Base-by-base conservation (phyloP, 2,888 invertebrate genomes). In the Megastigmus dorsalis region DNA sequence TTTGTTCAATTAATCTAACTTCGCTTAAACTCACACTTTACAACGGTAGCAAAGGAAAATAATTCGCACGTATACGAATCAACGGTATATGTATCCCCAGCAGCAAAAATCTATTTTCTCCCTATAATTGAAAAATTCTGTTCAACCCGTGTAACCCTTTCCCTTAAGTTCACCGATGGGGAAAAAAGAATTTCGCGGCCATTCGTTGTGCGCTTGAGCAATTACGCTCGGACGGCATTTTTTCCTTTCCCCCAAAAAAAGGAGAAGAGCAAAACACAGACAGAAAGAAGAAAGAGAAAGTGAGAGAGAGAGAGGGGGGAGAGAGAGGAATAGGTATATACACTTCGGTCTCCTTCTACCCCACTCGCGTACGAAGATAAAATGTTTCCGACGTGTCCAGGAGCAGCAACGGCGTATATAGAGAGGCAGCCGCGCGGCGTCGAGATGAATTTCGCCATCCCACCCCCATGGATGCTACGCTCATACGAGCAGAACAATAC, bases 141-240 rank as follows among this genome's bases (percentile, higher is more conserved):
- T n/a, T n/a, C n/a, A n/a, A n/a, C n/a, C n/a, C n/a, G n/a, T n/a
- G n/a, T n/a, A n/a, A n/a, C n/a, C n/a, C n/a, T n/a, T n/a, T n/a
- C 48, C 13, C 41, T 20, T 54, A 30, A 15, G 9, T 3, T 23
- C 7, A 3, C 13, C 20, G 33, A 30, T 10, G 13, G 20, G 10
- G 7, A 15, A 54, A 65, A 70, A 68, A 43, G 57, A 65, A 52
- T 63, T 63, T 70, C 59, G 48, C 45, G 65, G 45, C 60, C 41
- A 70, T 70, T 74, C 36, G 70, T 60, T 57, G 45, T 18, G 28
- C 59, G 69, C 70, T 54, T 30, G 54, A 74, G 59, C 66, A 74
- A 74, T 74, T 74, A 74, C 70, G 63, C 57, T 30, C 13, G 57
- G 38, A 48, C 54, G 59, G 65, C 30, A 54, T 74, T 71, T 65